These are phyloP conservation scores for Magallana gigas DNA, from an alignment of 1,140 invertebrate genomes.

Conservation along the genomic window DNA sequence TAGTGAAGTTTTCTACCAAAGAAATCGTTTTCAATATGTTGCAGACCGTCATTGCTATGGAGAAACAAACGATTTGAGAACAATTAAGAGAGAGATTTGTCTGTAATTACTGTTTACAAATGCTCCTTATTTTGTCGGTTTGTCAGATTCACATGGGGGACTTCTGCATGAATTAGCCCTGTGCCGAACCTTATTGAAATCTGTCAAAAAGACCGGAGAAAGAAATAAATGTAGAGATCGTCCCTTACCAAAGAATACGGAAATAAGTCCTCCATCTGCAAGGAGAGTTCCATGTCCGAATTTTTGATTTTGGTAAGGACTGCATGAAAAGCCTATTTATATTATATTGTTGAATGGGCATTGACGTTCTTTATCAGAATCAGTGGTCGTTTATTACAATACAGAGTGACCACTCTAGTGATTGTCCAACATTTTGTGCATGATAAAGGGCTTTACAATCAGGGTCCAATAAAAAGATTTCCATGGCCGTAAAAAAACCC, in stretches of 20 bases:
- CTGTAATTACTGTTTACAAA: constrained; percentile 24
- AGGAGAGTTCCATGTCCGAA: constrained; percentile 9
- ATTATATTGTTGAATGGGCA: constrained; percentile 5
- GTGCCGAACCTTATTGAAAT: constrained; percentile 27
- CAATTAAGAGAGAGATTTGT: background rate
- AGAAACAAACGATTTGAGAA: constrained; percentile 10
- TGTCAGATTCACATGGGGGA: constrained; percentile 31
- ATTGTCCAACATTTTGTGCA: constrained; percentile 5
- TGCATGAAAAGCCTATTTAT: constrained; percentile 20
- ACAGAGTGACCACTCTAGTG: background rate
- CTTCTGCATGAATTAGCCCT: background rate
- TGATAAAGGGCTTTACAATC: constrained; percentile 4
- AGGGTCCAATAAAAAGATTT: background rate
- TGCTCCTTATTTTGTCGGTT: background rate
- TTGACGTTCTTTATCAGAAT: constrained; percentile 12
- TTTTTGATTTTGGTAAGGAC: constrained; percentile 20
- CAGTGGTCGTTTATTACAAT: background rate
- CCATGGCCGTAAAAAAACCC: too few relatives aligned
- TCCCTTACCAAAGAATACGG: background rate
- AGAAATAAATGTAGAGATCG: background rate
- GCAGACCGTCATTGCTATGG: background rate
- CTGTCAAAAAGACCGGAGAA: background rate
- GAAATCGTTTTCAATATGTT: background rate
- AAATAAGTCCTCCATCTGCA: constrained; percentile 23
- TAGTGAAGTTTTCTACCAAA: background rate